These are phyloP conservation scores for Lophius americanus DNA, from an alignment of 2,797 vertebrate genomes.

Conservation along the genomic window DNA sequence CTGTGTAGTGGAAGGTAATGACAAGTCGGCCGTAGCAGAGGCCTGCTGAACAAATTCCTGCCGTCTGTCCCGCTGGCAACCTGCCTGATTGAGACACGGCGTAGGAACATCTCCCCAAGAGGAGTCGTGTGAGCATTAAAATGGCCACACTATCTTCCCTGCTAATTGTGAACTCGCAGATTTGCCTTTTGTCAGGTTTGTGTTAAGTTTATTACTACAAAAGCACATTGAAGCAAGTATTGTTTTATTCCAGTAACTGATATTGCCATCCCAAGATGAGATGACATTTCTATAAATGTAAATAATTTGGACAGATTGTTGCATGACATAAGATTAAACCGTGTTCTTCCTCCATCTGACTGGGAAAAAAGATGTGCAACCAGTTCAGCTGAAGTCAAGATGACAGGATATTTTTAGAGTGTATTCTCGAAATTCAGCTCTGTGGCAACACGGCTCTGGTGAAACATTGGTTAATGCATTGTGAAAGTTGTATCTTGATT, in stretches of 20 bases:
- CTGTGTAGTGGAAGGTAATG: conserved; percentile 72
- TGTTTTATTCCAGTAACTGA: neutral
- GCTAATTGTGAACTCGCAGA: conserved; percentile 5
- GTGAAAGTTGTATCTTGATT: conserved; percentile 72
- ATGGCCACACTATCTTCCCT: conserved; percentile 5
- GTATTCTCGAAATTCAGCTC: conserved; percentile 61
- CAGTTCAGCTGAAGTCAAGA: conserved; percentile 4
- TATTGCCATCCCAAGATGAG: conserved; percentile 5
- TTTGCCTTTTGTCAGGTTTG: neutral
- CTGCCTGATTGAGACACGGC: conserved; percentile 24
- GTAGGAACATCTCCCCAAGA: conserved; percentile 27
- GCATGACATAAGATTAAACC: neutral
- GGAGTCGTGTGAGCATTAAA: conserved; percentile 41
- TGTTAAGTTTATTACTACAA: conserved; percentile 20
- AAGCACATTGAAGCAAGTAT: conserved; percentile 1
- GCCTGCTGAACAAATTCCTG: conserved; percentile 59
- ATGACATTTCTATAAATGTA: neutral
- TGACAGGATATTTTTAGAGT: conserved; percentile 53
- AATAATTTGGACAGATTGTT: neutral
- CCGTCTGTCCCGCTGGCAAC: conserved; percentile 57
- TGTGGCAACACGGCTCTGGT: conserved; percentile 69
- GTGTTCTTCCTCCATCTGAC: conserved; percentile 21
- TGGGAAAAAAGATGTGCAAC: conserved; percentile 31
- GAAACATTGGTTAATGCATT: conserved; percentile 73
- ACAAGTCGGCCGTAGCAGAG: conserved; percentile 72